These are phyloP conservation scores for Branchinecta sandiegonensis DNA, from an alignment of 2,888 invertebrate species.

Conservation along the genomic window DNA sequence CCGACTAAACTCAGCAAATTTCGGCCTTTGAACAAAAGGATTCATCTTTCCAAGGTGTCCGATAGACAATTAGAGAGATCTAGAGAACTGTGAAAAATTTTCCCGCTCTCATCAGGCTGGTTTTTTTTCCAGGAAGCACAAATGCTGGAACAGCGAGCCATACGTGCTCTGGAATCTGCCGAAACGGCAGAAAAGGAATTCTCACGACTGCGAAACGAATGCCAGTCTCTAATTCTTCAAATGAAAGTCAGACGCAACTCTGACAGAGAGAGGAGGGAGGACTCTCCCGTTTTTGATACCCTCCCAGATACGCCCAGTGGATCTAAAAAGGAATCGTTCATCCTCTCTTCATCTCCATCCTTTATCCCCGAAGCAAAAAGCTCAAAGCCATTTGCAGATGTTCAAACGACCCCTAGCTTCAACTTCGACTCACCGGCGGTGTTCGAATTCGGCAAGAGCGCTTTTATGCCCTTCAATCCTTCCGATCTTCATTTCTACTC, in stretches of 20 bases:
- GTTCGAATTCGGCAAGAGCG: background rate
- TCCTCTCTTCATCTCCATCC: background rate
- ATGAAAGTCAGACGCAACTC: conserved; percentile 9
- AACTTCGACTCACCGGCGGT: background rate
- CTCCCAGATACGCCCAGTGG: conserved; percentile 4
- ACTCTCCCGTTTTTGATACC: conserved; percentile 2
- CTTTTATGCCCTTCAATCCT: background rate
- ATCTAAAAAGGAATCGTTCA: background rate
- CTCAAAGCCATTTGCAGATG: too few relatives aligned
- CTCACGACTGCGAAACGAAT: conserved; percentile 1
- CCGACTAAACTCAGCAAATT: too few relatives aligned
- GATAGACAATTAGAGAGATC: too few relatives aligned
- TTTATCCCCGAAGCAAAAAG: background rate
- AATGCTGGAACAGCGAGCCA: conserved; percentile 6
- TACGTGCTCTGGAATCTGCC: background rate
- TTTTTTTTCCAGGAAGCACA: background rate
- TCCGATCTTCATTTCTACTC: background rate
- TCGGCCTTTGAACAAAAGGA: too few relatives aligned
- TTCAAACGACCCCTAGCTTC: background rate
- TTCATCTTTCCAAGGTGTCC: too few relatives aligned
- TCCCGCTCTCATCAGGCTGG: too few relatives aligned
- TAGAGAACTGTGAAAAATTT: too few relatives aligned
- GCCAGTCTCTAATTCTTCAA: conserved; percentile 5
- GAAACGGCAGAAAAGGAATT: conserved; percentile 1
- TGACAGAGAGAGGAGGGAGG: background rate